Evolutionary conservation across 2,888 invertebrate genomes (phyloP).

Genomic region (Trissoscelio sp.): DNA sequence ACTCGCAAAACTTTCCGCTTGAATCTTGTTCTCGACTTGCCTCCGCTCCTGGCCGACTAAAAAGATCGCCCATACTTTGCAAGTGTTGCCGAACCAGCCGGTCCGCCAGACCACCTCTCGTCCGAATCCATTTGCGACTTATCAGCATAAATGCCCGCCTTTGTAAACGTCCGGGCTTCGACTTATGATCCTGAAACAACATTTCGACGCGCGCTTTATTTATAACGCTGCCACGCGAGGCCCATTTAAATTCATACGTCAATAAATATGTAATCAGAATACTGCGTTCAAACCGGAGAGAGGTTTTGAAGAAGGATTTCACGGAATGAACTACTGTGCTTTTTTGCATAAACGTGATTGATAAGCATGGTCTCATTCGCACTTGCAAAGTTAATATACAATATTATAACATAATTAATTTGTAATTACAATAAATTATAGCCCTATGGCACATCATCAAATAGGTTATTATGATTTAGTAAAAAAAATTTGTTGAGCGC

Average conservation of each 20-base stretch:
- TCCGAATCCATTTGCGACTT: constrained; percentile 79
- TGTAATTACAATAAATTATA: too few relatives aligned
- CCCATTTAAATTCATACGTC: constrained; percentile 50
- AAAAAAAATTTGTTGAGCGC: too few relatives aligned
- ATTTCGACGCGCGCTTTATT: constrained; percentile 38
- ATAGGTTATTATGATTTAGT: too few relatives aligned
- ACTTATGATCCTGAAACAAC: constrained; percentile 45
- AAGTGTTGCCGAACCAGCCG: constrained; percentile 75
- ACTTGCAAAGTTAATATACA: too few relatives aligned
- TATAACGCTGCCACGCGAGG: constrained; percentile 27
- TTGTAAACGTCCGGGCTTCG: constrained; percentile 9
- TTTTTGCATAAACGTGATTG: background rate
- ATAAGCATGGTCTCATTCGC: too few relatives aligned
- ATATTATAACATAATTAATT: too few relatives aligned
- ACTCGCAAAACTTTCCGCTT: constrained; percentile 83
- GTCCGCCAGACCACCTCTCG: constrained; percentile 71
- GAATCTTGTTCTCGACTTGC: constrained; percentile 82
- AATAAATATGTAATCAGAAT: constrained; percentile 30
- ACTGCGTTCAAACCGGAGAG: background rate
- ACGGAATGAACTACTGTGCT: background rate
- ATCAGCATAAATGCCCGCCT: constrained; percentile 77
- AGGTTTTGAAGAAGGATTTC: background rate
- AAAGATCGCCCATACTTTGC: constrained; percentile 80
- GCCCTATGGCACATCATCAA: too few relatives aligned
- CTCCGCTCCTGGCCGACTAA: constrained; percentile 74